Conservation (phyloP, 37 sponge, comb jelly and placozoan genomes). For the Spongilla lacustris region DNA sequence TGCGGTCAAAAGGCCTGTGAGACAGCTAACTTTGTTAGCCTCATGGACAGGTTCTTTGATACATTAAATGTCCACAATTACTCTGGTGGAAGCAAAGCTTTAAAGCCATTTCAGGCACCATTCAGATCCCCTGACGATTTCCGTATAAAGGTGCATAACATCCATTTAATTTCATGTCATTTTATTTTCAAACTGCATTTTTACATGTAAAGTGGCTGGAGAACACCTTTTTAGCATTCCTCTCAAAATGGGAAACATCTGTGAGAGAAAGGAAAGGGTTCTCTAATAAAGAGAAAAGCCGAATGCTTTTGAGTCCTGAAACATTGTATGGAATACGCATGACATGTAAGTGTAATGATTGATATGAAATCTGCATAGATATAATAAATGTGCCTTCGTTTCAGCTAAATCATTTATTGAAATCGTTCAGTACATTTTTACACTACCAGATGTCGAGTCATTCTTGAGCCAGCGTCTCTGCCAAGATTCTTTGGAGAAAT, state of each 20-base stretch:
- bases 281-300: constrained; percentile 7
- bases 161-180: not conserved
- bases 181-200: no score
- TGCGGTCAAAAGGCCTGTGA: not conserved
- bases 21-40: constrained; percentile 37
- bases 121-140: constrained; percentile 18
- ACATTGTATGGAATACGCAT: constrained; percentile 35
- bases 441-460: not conserved
- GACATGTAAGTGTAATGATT: constrained; percentile 20
- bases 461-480: constrained; percentile 21
- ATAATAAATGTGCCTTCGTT: not conserved
- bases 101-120: constrained; percentile 37
- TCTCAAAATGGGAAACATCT: constrained; percentile 31
- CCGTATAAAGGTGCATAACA: constrained; percentile 16
- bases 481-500: constrained; percentile 50
- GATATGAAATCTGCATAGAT: not conserved
- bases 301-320: constrained; percentile 27
- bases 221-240: constrained; percentile 31
- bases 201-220: constrained; percentile 53
- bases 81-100: constrained; percentile 4
- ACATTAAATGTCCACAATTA: constrained; percentile 29
- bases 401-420: constrained; percentile 45
- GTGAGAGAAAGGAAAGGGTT: not conserved
- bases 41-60: constrained; percentile 49
- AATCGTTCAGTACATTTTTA: constrained; percentile 28